Percentiles rank a stretch among this genome's conserved stretches.
Conservation (phyloP, 2,113 vertebrate genomes). For the Fregetta grallaria region DNA sequence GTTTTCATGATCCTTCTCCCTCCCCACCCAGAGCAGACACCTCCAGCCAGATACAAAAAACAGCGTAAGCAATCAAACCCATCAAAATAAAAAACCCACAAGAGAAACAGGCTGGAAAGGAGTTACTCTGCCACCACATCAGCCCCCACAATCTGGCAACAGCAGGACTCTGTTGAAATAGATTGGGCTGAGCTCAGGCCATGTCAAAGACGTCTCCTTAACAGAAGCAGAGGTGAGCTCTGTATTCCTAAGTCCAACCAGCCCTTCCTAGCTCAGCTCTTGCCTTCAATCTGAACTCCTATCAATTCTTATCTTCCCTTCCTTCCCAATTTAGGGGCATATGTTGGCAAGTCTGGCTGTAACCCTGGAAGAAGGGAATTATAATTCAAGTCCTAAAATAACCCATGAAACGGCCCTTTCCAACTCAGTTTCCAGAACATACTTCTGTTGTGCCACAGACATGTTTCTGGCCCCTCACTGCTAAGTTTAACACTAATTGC, state of each 20-base stretch:
- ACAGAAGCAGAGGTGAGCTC: neutral
- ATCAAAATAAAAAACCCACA: neutral
- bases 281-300: neutral
- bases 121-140: neutral
- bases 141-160: neutral
- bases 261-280: neutral
- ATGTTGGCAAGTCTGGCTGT: neutral
- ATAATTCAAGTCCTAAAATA: neutral
- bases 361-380: neutral
- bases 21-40: neutral
- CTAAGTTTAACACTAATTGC: neutral
- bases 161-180: neutral
- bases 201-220: neutral
- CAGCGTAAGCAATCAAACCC: neutral
- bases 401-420: neutral
- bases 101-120: neutral
- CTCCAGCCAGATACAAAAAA: neutral
- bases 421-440: neutral
- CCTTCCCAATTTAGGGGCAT: neutral
- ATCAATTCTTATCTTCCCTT: neutral
- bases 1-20: neutral
- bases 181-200: neutral
- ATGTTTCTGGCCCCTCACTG: neutral
- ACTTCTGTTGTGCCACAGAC: neutral
- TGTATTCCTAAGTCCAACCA: neutral